Percentiles rank a stretch among this genome's conserved stretches.
phyloP scores from a whole-genome alignment of 2,888 invertebrate genomes.

The Machimus rusticus region DNA sequence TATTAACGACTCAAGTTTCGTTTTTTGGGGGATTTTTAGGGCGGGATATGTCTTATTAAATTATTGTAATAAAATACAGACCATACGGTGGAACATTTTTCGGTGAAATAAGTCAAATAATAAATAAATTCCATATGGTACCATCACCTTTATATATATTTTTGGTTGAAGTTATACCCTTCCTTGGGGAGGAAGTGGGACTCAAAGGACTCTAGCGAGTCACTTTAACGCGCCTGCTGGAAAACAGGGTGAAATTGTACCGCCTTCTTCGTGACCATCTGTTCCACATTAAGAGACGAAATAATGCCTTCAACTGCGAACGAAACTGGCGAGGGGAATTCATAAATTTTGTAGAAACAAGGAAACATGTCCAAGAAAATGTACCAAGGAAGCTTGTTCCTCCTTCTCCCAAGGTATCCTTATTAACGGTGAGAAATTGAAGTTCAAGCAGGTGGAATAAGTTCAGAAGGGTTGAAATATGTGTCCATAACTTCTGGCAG shows the following conservation, averaged over 20 bases:
- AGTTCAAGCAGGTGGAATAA: not conserved
- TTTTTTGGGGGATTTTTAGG: not conserved
- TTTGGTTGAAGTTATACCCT: not conserved
- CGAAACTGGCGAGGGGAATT: not conserved
- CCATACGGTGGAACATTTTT: slow-evolving; percentile 32
- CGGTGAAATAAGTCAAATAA: slow-evolving; percentile 32
- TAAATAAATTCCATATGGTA: slow-evolving; percentile 36
- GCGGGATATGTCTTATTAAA: slow-evolving; percentile 17
- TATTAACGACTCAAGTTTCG: slow-evolving; percentile 28
- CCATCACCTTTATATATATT: not conserved
- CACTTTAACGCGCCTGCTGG: not conserved
- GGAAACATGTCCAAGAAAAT: slow-evolving; percentile 27
- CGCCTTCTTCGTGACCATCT: slow-evolving; percentile 14
- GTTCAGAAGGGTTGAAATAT: slow-evolving; percentile 10
- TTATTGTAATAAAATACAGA: slow-evolving; percentile 27
- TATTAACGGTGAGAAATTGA: not conserved
- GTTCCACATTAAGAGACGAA: slow-evolving; percentile 35
- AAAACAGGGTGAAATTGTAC: not conserved
- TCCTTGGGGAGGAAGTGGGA: not conserved
- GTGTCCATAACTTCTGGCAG: not conserved
- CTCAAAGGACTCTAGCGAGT: not conserved
- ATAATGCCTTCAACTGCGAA: slow-evolving; percentile 10
- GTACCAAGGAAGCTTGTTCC: not conserved
- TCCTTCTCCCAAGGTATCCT: not conserved
- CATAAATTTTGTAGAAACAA: slow-evolving; percentile 21